Evolutionary conservation across 1,140 invertebrate species (phyloP), one percentile per base, ranked within the genome.

Genomic region (Stratiolaelaps scimitus): DNA sequence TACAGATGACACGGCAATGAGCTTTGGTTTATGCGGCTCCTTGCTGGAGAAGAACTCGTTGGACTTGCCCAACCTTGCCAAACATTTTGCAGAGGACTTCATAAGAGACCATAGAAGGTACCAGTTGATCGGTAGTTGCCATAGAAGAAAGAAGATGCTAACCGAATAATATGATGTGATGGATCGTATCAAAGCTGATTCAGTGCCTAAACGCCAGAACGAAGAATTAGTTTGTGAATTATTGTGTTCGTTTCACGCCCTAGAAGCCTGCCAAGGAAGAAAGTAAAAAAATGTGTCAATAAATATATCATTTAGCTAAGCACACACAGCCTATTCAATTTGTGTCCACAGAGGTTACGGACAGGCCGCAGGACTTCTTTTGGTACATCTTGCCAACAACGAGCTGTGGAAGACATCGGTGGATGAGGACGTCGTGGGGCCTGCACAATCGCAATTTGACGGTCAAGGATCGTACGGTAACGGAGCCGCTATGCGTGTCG

Each of bases 1-100:
- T 72, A 86, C 86, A 34, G 86, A 88, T 80, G 86, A 88, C 72
- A 86, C 86, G 17, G 84, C 83, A 23, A 87, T 89, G 85, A 83
- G 83, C 17, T 79, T 80, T 72, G 78, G 78, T 47, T 74, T 87
- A 45, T 83, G 82, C 4, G 73, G 79, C 70, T 85, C 83, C 46
- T 73, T 88, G 28, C 76, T 85, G 26, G 77, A 83, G 53, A 79
- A 82, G 65, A 79, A 80, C 68, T 76, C 68, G 2, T 72, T 78
- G 15, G 66, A 74, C 72, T 64, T 71, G 6, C 69, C 68, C 44
- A 75, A 78, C 67, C 71, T 78, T 69, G 76, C 75, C 13, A 70
- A 70, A 68, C 73, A 70, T 74, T 76, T 69, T 65, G 40, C 20
- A 7, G 20, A 46, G 30, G 66, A 44, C 73, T 60, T 60, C 53